These are phyloP conservation scores for Leiothrix lutea DNA, from an alignment of 2,113 vertebrate genomes.

Conservation along the genomic window DNA sequence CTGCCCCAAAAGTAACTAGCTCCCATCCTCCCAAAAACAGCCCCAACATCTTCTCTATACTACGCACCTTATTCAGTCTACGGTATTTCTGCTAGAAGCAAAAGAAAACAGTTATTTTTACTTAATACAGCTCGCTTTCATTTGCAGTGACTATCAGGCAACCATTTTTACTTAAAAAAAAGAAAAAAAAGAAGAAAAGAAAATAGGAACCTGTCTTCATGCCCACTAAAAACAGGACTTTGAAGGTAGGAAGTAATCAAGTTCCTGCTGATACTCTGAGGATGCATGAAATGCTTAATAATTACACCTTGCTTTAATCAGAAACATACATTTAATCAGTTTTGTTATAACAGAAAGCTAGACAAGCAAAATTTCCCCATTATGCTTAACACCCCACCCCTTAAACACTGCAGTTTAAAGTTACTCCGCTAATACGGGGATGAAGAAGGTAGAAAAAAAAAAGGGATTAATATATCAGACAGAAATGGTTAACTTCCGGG, in stretches of 20 bases:
- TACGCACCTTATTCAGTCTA: conserved; percentile 65
- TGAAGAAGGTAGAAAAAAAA: neutral
- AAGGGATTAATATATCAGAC: neutral
- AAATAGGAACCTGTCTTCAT: conserved; percentile 1
- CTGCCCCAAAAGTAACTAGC: conserved; percentile 52
- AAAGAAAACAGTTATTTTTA: conserved; percentile 58
- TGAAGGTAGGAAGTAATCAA: conserved; percentile 1
- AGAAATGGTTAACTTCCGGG: neutral
- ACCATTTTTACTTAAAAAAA: neutral
- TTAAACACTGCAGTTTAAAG: neutral
- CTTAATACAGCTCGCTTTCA: conserved; percentile 49
- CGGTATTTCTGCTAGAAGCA: conserved; percentile 63
- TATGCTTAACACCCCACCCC: neutral
- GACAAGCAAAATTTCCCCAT: neutral
- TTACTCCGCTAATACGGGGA: neutral
- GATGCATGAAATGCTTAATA: neutral
- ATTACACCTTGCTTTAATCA: neutral
- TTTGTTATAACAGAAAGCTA: neutral
- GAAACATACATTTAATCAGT: neutral
- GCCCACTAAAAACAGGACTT: neutral
- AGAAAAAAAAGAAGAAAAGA: neutral
- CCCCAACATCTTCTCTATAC: conserved; percentile 58
- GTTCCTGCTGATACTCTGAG: neutral
- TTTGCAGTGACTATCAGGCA: conserved; percentile 51
- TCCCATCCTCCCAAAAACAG: conserved; percentile 51